Evolutionary conservation across 2,113 vertebrate genomes (phyloP).

Genomic region (Scortum barcoo): DNA sequence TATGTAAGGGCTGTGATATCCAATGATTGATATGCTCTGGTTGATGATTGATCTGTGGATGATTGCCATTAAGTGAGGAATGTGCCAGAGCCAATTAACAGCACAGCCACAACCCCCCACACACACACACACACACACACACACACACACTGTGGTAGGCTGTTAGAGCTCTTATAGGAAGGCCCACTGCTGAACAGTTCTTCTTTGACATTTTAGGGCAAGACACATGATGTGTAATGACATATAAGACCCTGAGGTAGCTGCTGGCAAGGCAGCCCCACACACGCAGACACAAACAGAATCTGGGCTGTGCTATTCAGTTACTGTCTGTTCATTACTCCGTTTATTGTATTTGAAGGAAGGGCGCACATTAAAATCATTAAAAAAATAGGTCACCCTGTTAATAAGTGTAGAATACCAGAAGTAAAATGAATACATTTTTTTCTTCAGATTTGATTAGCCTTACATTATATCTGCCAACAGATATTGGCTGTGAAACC

Average conservation of each 20-base stretch:
- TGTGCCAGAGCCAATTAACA: conserved; percentile 52
- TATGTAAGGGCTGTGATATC: conserved; percentile 56
- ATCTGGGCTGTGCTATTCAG: not conserved
- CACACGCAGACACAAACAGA: not conserved
- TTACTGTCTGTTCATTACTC: not conserved
- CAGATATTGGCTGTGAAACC: not conserved
- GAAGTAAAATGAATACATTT: not conserved
- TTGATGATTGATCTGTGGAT: conserved; percentile 56
- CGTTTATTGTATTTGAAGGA: not conserved
- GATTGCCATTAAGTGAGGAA: conserved; percentile 50
- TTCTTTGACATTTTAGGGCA: conserved; percentile 42
- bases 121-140: conserved; percentile 14
- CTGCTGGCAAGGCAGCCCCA: conserved; percentile 6
- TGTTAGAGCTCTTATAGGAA: conserved; percentile 11
- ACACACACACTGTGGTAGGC: not conserved
- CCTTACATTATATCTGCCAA: not conserved
- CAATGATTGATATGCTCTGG: conserved; percentile 34
- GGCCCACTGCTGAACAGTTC: conserved; percentile 44
- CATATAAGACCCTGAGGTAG: conserved; percentile 21
- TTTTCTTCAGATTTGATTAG: not conserved
- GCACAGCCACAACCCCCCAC: not conserved
- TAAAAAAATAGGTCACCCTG: conserved; percentile 15
- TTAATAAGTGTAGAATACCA: not conserved
- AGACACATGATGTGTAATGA: conserved; percentile 45
- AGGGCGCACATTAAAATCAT: not conserved